phyloP scores from a whole-genome alignment of 2,797 vertebrate genomes.

The Eulemur mongoz region DNA sequence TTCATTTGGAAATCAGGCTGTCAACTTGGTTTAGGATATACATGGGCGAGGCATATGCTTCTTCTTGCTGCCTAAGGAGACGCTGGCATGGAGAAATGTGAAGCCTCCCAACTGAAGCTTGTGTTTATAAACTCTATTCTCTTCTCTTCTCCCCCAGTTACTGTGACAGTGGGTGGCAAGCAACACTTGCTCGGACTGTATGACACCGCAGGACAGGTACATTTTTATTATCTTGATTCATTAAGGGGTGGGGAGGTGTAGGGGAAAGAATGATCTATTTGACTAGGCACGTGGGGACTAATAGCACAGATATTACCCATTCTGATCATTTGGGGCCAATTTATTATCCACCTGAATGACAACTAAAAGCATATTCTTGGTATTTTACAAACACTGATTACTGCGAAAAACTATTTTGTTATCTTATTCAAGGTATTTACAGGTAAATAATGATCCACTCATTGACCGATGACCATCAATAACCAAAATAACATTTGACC shows the following conservation, averaged over 20 bases:
- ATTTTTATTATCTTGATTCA: constrained; percentile 22
- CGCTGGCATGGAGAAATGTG: neutral
- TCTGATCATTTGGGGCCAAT: neutral
- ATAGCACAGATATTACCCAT: neutral
- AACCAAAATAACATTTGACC: constrained; percentile 35
- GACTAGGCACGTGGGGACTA: neutral
- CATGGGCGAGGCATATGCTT: accelerated
- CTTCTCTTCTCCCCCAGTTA: constrained; percentile 86
- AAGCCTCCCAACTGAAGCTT: neutral
- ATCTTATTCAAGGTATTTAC: neutral
- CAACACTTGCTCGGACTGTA: constrained; percentile 92
- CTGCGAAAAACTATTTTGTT: neutral
- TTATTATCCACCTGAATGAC: neutral
- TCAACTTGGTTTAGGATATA: constrained; percentile 50
- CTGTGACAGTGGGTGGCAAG: constrained; percentile 91
- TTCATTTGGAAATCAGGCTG: constrained; percentile 31
- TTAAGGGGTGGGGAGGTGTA: neutral
- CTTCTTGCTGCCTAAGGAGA: neutral
- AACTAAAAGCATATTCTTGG: constrained; percentile 19
- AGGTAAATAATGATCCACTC: neutral
- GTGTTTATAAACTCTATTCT: constrained; percentile 61
- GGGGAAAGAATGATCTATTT: neutral
- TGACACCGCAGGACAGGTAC: constrained; percentile 93
- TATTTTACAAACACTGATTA: neutral
- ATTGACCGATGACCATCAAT: neutral